Evolutionary conservation across 2,113 vertebrate species (phyloP).

Genomic region (Dendropsophus ebraccatus): DNA sequence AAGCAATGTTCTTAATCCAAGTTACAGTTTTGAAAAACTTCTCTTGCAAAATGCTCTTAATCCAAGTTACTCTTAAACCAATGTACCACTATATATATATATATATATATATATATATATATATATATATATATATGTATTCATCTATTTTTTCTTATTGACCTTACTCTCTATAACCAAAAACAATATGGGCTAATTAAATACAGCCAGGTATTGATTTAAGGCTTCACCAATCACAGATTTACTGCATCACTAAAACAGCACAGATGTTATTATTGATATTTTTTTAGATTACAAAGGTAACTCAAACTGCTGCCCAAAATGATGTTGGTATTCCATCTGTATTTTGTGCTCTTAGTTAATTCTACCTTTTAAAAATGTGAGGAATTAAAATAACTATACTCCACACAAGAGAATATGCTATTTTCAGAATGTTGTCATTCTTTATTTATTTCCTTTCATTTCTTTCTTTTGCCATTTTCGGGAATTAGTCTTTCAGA

Average conservation of each 20-base stretch:
- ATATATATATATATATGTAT: too few relatives aligned
- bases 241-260: not conserved
- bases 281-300: constrained; percentile 16
- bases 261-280: constrained; percentile 3
- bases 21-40: too few relatives aligned
- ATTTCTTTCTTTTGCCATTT: not conserved
- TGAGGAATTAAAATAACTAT: not conserved
- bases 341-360: not conserved
- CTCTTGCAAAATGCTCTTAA: too few relatives aligned
- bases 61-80: too few relatives aligned
- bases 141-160: not conserved
- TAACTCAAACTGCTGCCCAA: not conserved
- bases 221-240: not conserved
- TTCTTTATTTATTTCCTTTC: not conserved
- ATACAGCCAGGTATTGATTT: not conserved
- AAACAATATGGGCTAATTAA: not conserved
- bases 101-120: too few relatives aligned
- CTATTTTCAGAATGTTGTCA: not conserved
- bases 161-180: not conserved
- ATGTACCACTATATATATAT: too few relatives aligned
- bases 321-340: not conserved
- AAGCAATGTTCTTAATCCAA: too few relatives aligned
- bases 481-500: not conserved
- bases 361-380: not conserved
- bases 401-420: not conserved